These are phyloP conservation scores for Eilema depressum DNA, from an alignment of 2,888 invertebrate genomes.

Conservation along the genomic window DNA sequence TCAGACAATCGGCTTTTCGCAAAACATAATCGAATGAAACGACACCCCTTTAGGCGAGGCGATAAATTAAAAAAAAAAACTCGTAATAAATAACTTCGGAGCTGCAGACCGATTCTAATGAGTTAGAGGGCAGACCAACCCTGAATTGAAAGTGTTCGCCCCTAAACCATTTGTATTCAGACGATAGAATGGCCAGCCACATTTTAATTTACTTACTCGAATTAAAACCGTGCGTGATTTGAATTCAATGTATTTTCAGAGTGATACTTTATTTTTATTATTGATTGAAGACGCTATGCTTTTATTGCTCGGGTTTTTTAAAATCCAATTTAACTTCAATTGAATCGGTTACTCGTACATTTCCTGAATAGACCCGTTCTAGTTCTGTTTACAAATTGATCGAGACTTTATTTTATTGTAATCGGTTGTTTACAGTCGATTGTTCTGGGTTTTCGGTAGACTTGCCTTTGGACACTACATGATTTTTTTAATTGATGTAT, in stretches of 20 bases:
- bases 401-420: constrained; percentile 48
- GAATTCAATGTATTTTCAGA: constrained; percentile 76
- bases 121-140: constrained; percentile 61
- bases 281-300: constrained; percentile 80
- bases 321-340: constrained; percentile 59
- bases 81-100: constrained; percentile 72
- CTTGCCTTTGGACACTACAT: no score
- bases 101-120: constrained; percentile 72
- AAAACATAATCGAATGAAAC: constrained; percentile 67
- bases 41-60: constrained; percentile 66
- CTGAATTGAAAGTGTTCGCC: constrained; percentile 76
- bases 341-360: constrained; percentile 54
- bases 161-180: constrained; percentile 85
- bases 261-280: constrained; percentile 81
- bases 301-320: constrained; percentile 61
- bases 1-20: constrained; percentile 53
- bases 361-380: constrained; percentile 52
- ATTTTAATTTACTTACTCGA: constrained; percentile 86
- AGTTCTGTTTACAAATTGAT: constrained; percentile 48
- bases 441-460: no score
- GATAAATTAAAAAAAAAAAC: constrained; percentile 71
- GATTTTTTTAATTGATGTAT: no score
- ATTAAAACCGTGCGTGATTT: constrained; percentile 85
- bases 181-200: constrained; percentile 73
- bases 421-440: no score